Conservation (phyloP, 2,113 vertebrate genomes). For the Spea bombifrons region DNA sequence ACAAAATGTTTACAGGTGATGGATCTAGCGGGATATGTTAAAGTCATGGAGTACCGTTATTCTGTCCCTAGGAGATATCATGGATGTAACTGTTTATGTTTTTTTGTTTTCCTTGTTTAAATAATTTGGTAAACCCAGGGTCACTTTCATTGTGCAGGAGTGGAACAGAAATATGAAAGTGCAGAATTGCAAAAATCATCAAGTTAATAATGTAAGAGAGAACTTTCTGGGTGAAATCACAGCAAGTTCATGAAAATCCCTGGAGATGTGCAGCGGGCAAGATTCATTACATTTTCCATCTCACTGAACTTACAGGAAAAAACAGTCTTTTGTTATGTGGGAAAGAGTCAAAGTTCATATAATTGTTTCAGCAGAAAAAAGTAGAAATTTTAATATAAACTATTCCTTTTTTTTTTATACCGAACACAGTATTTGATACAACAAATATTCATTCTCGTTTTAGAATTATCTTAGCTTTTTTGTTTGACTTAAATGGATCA, state of each 20-base stretch:
- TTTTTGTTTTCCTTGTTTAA: background rate
- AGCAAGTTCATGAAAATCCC: slow-evolving; percentile 41
- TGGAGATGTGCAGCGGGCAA: slow-evolving; percentile 36
- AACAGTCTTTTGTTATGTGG: slow-evolving; percentile 28
- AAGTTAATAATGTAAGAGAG: slow-evolving; percentile 42
- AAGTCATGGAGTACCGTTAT: too few relatives aligned
- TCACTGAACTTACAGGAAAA: slow-evolving; percentile 38
- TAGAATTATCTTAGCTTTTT: too few relatives aligned
- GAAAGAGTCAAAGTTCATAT: slow-evolving; percentile 30
- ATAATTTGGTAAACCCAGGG: slow-evolving; percentile 16
- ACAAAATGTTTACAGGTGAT: too few relatives aligned
- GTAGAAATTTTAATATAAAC: slow-evolving; percentile 19
- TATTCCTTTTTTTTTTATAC: too few relatives aligned
- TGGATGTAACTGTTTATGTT: background rate
- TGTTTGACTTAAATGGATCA: too few relatives aligned
- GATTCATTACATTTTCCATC: slow-evolving; percentile 48
- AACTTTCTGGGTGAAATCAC: slow-evolving; percentile 48
- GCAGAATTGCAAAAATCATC: slow-evolving; percentile 44
- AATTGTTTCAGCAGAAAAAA: slow-evolving; percentile 30
- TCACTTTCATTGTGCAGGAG: slow-evolving; percentile 17
- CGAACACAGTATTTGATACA: too few relatives aligned
- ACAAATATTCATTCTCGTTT: too few relatives aligned
- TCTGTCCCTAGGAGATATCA: slow-evolving; percentile 2
- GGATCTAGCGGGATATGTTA: too few relatives aligned
- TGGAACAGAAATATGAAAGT: slow-evolving; percentile 28